A percentile compares a stretch with the other conserved stretches of the same genome.
Conservation (phyloP, 2,888 invertebrate genomes). For the Leucoma salicis region DNA sequence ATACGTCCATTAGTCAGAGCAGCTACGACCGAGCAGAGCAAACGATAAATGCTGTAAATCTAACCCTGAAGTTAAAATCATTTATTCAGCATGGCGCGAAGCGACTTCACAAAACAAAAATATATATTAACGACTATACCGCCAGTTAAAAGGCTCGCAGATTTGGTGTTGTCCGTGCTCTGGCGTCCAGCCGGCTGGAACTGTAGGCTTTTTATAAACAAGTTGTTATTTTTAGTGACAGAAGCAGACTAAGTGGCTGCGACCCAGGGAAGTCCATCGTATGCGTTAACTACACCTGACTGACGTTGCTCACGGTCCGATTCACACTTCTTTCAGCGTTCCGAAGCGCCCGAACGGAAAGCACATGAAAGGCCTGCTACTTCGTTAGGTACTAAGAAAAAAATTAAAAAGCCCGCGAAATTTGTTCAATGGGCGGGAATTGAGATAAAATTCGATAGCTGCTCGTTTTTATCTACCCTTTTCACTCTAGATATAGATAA, state of each 20-base stretch:
- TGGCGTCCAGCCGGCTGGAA: constrained; percentile 28
- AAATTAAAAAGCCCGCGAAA: constrained; percentile 44
- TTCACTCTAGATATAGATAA: no score
- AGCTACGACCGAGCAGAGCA: constrained; percentile 13
- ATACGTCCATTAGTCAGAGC: constrained; percentile 10
- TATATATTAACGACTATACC: constrained; percentile 31
- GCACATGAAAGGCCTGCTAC: constrained; percentile 73
- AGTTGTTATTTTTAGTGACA: constrained; percentile 65
- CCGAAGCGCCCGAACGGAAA: constrained; percentile 71
- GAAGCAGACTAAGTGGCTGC: constrained; percentile 65
- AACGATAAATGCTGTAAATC: constrained; percentile 28
- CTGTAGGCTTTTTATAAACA: constrained; percentile 60
- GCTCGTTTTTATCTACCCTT: no score
- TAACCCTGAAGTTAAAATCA: constrained; percentile 29
- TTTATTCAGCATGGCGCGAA: constrained; percentile 30
- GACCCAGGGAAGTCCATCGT: constrained; percentile 53
- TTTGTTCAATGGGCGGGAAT: constrained; percentile 40
- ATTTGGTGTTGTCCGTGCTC: constrained; percentile 26
- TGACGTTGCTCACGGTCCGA: constrained; percentile 66
- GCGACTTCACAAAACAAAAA: constrained; percentile 25
- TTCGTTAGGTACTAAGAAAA: constrained; percentile 64
- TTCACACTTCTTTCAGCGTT: constrained; percentile 74
- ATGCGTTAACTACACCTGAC: constrained; percentile 69
- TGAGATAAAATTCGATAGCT: no score
- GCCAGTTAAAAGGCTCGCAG: constrained; percentile 32